Percentiles rank a stretch among this genome's conserved stretches.
Evolutionary conservation across 2,888 invertebrate genomes (phyloP).

Genomic region (Cephus pygmeus): DNA sequence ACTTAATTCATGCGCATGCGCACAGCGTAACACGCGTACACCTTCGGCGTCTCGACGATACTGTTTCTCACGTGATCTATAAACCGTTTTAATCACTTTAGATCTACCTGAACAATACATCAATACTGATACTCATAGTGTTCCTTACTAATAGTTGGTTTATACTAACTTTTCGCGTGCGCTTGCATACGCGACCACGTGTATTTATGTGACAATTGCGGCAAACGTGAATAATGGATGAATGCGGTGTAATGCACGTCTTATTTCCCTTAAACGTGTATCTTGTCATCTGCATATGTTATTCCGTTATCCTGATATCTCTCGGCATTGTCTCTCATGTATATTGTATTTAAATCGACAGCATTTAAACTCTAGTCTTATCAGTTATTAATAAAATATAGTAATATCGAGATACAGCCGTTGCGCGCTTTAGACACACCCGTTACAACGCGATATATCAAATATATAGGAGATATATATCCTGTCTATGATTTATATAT

Average conservation of each 20-base stretch:
- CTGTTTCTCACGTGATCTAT: not conserved
- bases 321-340: not conserved
- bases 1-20: not conserved
- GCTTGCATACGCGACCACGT: not conserved
- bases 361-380: slow-evolving; percentile 46
- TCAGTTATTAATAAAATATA: slow-evolving; percentile 61
- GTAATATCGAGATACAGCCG: slow-evolving; percentile 57
- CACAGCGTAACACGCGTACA: not conserved
- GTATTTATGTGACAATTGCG: not conserved
- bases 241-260: not conserved
- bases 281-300: slow-evolving; percentile 7
- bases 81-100: slow-evolving; percentile 3
- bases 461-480: slow-evolving; percentile 53
- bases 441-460: slow-evolving; percentile 58
- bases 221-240: not conserved
- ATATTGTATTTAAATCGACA: slow-evolving; percentile 16
- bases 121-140: slow-evolving; percentile 25
- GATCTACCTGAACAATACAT: slow-evolving; percentile 22
- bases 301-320: slow-evolving; percentile 13
- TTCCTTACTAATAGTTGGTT: slow-evolving; percentile 3
- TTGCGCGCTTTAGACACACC: slow-evolving; percentile 56
- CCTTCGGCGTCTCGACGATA: not conserved
- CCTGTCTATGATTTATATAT: not conserved
- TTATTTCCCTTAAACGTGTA: not conserved
- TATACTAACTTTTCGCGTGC: not conserved